Percentiles rank a stretch among this genome's conserved stretches.
Evolutionary conservation across 2,113 vertebrate genomes (phyloP).

Genomic region (Podiceps cristatus): DNA sequence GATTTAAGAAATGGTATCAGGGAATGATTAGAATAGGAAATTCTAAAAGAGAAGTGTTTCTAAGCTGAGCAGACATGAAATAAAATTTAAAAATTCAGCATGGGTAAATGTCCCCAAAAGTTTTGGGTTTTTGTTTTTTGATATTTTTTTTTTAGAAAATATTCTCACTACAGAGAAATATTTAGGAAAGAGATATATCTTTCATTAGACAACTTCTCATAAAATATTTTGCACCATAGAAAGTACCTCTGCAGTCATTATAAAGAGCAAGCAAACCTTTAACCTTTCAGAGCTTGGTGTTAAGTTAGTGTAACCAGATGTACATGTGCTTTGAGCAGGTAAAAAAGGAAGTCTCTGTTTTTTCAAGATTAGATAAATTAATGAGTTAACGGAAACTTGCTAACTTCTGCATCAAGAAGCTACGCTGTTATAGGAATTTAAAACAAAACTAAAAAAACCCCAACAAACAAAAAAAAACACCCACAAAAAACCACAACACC

Average conservation of each 20-base stretch:
- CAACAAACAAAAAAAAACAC: too few species aligned
- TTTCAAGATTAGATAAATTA: background rate
- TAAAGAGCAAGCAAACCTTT: background rate
- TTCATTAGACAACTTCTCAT: background rate
- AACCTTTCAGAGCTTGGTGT: background rate
- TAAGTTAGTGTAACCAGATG: background rate
- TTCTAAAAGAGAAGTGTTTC: background rate
- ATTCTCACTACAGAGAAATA: background rate
- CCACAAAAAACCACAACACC: background rate
- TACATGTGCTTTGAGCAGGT: background rate
- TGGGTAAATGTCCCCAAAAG: accelerated
- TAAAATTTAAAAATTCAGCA: background rate
- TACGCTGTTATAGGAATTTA: background rate
- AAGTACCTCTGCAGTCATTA: background rate
- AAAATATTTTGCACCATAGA: background rate
- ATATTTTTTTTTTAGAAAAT: background rate
- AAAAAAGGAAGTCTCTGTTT: background rate
- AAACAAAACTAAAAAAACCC: too few species aligned
- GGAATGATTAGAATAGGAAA: background rate
- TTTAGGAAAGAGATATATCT: background rate
- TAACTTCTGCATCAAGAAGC: background rate
- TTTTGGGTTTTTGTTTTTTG: too few species aligned
- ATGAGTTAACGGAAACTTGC: background rate
- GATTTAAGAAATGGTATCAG: background rate
- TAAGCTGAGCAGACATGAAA: background rate